Percentiles rank a stretch among this genome's conserved stretches.
These are phyloP conservation scores for Stegophylla sp. DNA, from an alignment of 2,888 invertebrate genomes.

Conservation along the genomic window DNA sequence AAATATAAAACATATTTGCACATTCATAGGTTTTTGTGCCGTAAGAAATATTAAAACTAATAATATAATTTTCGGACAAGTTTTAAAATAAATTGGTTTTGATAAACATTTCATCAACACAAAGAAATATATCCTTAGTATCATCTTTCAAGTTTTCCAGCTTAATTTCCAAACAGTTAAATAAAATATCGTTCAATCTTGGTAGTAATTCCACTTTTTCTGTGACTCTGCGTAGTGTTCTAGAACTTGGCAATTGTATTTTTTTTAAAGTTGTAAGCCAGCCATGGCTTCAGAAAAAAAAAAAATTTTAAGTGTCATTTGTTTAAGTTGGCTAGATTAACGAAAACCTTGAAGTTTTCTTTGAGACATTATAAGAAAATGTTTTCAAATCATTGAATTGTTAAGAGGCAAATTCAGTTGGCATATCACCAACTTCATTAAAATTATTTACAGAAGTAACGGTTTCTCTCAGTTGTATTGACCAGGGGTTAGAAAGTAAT, in stretches of 20 bases:
- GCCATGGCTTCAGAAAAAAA: slow-evolving; percentile 26
- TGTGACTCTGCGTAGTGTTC: slow-evolving; percentile 19
- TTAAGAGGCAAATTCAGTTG: slow-evolving; percentile 24
- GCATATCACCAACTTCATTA: background rate
- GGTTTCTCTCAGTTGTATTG: background rate
- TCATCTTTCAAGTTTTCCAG: slow-evolving; percentile 20
- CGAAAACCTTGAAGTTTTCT: slow-evolving; percentile 14
- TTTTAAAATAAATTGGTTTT: slow-evolving; percentile 41
- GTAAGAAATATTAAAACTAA: slow-evolving; percentile 30
- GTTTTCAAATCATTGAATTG: slow-evolving; percentile 16
- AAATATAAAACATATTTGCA: slow-evolving; percentile 7
- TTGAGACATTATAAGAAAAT: background rate
- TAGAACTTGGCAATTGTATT: slow-evolving; percentile 22
- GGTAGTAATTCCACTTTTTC: slow-evolving; percentile 42
- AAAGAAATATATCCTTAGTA: slow-evolving; percentile 15
- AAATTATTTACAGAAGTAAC: slow-evolving; percentile 13
- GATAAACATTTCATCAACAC: slow-evolving; percentile 36
- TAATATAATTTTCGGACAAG: slow-evolving; percentile 20
- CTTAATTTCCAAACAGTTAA: slow-evolving; percentile 7
- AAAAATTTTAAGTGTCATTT: slow-evolving; percentile 21
- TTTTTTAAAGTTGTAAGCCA: slow-evolving; percentile 21
- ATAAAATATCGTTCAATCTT: slow-evolving; percentile 29
- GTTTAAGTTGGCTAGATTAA: slow-evolving; percentile 22
- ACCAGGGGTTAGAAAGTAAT: too few relatives aligned
- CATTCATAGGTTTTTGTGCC: slow-evolving; percentile 19